These are phyloP conservation scores for Polyodon spathula DNA, from an alignment of 2,113 vertebrate species.

Conservation along the genomic window DNA sequence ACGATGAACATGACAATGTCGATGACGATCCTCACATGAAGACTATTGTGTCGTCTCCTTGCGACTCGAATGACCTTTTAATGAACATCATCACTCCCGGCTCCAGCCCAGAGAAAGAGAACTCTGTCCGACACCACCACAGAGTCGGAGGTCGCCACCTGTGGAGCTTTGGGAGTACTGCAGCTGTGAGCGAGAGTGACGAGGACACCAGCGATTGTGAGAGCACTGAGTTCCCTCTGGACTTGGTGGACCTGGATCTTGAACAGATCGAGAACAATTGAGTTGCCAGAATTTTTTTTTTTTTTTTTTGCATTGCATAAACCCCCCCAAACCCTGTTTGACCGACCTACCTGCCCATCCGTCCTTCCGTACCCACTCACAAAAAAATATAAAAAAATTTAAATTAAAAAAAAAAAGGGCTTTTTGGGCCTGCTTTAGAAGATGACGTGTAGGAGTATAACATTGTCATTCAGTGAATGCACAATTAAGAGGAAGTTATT, in stretches of 20 bases:
- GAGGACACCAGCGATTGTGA: slow-evolving; percentile 55
- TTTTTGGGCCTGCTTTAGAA: slow-evolving; percentile 37
- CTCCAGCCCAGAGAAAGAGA: slow-evolving; percentile 44
- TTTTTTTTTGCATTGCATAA: slow-evolving; percentile 1
- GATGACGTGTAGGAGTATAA: slow-evolving; percentile 35
- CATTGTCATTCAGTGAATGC: slow-evolving; percentile 28
- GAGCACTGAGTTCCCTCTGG: slow-evolving; percentile 44
- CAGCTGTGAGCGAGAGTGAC: slow-evolving; percentile 34
- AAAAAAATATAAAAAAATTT: not conserved
- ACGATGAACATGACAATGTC: not conserved
- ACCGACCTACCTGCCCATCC: not conserved
- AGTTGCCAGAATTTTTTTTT: slow-evolving; percentile 18
- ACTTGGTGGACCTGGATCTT: slow-evolving; percentile 55
- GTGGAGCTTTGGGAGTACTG: slow-evolving; percentile 12
- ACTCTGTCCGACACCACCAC: slow-evolving; percentile 1
- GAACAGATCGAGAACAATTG: slow-evolving; percentile 66
- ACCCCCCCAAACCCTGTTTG: not conserved
- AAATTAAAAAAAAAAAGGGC: no score
- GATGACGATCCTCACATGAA: slow-evolving; percentile 42
- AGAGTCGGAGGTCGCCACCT: slow-evolving; percentile 23
- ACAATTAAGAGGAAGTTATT: slow-evolving; percentile 26
- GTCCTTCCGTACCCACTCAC: not conserved
- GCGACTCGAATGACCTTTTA: slow-evolving; percentile 47
- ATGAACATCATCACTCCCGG: slow-evolving; percentile 38
- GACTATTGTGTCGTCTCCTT: slow-evolving; percentile 53